A percentile compares a stretch with the other conserved stretches of the same genome.
phyloP scores from a whole-genome alignment of 2,888 invertebrate species.

The Pyrrhosoma nymphula region DNA sequence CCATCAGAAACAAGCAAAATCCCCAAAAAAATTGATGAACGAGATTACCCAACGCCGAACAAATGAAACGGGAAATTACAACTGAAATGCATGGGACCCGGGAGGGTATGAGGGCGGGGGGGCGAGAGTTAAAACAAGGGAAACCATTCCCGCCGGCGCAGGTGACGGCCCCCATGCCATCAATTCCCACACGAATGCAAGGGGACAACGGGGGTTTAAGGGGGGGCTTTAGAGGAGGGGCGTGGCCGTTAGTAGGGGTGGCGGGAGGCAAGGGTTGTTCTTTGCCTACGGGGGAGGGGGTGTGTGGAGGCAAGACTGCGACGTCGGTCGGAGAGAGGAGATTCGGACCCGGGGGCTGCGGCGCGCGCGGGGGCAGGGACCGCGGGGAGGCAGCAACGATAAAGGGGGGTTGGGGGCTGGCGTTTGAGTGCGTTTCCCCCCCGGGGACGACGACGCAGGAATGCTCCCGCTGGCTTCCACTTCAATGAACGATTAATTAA shows the following conservation, averaged over 20 bases:
- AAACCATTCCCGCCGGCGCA: not conserved
- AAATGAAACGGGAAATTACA: constrained; percentile 52
- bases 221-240: not conserved
- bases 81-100: not conserved
- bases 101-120: too few species aligned
- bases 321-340: not conserved
- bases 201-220: not conserved
- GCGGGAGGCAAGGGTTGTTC: not conserved
- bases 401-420: not conserved
- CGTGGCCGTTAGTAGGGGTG: not conserved
- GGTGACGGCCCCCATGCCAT: constrained; percentile 33
- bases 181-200: constrained; percentile 21
- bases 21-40: not conserved
- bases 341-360: not conserved
- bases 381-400: not conserved
- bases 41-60: not conserved
- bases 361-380: not conserved
- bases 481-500: constrained; percentile 38
- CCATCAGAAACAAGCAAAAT: not conserved
- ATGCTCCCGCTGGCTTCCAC: not conserved
- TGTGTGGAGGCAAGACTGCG: not conserved
- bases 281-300: not conserved
- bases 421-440: not conserved
- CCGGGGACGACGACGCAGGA: not conserved
- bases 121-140: not conserved